phyloP scores from a whole-genome alignment of 2,113 vertebrate genomes.

The Zosterops japonicus region DNA sequence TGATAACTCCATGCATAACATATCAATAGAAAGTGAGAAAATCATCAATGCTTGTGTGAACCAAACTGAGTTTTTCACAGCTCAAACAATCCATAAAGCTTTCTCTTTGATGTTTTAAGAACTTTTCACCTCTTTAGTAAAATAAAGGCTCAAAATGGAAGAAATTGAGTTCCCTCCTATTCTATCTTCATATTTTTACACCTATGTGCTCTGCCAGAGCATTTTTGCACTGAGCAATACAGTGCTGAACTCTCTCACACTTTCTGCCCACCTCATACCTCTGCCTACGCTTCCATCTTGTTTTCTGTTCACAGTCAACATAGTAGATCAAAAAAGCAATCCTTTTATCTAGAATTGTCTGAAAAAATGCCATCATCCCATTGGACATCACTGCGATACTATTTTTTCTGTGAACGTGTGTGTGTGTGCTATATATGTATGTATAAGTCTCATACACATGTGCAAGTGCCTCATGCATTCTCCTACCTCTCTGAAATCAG shows the following conservation, averaged over 20 bases:
- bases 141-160: constrained; percentile 35
- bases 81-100: constrained; percentile 48
- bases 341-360: background rate
- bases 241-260: background rate
- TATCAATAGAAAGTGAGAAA: constrained; percentile 54
- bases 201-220: constrained; percentile 24
- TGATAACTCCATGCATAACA: constrained; percentile 25
- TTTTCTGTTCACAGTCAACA: constrained; percentile 17
- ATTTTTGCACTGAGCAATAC: constrained; percentile 1
- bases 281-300: constrained; percentile 12
- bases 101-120: constrained; percentile 25
- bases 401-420: background rate
- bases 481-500: background rate
- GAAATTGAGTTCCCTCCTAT: constrained; percentile 3
- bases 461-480: background rate
- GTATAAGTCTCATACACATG: accelerated
- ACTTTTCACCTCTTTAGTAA: constrained; percentile 37
- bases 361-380: background rate
- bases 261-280: constrained; percentile 20
- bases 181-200: constrained; percentile 36
- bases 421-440: too few species aligned
- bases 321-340: background rate
- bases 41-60: constrained; percentile 34
- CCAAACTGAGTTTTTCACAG: constrained; percentile 55
- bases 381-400: background rate